Base-by-base conservation (phyloP, 2,113 vertebrate species). In the Engystomops pustulosus region DNA sequence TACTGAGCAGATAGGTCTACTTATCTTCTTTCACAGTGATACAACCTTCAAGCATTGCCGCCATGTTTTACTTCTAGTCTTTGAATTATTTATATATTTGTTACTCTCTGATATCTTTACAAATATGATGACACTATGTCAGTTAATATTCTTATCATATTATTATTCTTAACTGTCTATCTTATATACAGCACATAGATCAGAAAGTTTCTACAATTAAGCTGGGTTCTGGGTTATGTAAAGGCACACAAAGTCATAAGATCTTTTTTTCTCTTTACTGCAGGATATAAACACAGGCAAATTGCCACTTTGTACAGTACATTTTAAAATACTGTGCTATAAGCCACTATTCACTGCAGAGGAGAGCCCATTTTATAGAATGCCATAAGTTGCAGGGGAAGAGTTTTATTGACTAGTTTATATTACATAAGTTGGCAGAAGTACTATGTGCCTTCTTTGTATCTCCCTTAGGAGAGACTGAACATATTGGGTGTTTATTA, bases 291-390 rank as follows among this genome's bases (percentile, higher is more conserved):
- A 62, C 58, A 62, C 27, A 62, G 58, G 58, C 58, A 62, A 62
- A 62, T 62, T 62, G 58, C 58, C 58, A 62, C 58, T 62, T 62
- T 62, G 58, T 62, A 62, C 58, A 62, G 58, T 62, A 62, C 25
- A 62, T 30, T 62, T 62, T 62, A 62, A 62, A 62, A 62, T 62
- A 62, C 25, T 15, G 58, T 15, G 58, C 58, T 62, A 62, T 62
- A 62, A 62, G 58, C 58, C 58, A 62, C 58, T 62, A 62, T 62
- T 62, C 58, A 62, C 58, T 62, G 58, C 58, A 62, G 58, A 62
- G 15, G 58, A 30, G 58, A 62, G 27, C 25, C 58, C 58, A 62
- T 62, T 30, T 62, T 62, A 62, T 62, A 62, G 25, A 62, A 62
- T 62, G 58, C 58, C 58, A 62, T 62, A 62, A 62, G 58, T 62